Conservation (phyloP, 2,888 invertebrate genomes). For the Platerodrilus igneus region DNA sequence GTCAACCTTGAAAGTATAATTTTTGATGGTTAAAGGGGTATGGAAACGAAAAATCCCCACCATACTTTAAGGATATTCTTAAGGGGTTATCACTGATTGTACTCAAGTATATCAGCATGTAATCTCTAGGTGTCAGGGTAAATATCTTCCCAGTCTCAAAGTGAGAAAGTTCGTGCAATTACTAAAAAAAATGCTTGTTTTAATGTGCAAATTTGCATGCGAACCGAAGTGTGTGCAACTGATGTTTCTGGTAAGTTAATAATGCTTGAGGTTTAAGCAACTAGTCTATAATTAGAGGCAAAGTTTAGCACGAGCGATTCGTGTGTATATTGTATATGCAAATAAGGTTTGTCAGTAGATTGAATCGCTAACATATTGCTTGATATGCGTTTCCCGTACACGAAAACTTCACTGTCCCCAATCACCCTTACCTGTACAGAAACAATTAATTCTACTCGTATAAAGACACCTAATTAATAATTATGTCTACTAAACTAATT, state of each 20-base stretch:
- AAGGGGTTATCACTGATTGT: constrained; percentile 41
- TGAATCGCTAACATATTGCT: constrained; percentile 20
- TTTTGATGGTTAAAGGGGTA: constrained; percentile 39
- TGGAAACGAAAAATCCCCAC: constrained; percentile 39
- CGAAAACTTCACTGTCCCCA: no score
- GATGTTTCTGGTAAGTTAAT: constrained; percentile 33
- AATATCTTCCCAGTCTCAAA: no score
- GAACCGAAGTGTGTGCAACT: constrained; percentile 32
- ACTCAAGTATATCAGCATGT: no score
- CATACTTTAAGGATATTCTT: constrained; percentile 37
- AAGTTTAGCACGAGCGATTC: constrained; percentile 31
- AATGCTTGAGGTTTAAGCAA: constrained; percentile 27
- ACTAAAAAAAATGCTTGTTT: constrained; percentile 11
- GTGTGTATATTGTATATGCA: constrained; percentile 26
- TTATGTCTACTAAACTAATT: no score
- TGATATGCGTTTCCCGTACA: no score
- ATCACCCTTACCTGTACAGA: no score
- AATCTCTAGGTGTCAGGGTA: no score
- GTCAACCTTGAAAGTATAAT: constrained; percentile 40
- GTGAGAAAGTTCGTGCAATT: no score
- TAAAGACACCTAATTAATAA: no score
- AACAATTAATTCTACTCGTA: no score
- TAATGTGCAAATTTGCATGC: constrained; percentile 36
- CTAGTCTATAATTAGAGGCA: constrained; percentile 31
- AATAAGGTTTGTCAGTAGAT: constrained; percentile 22